Base-by-base conservation (phyloP, 2,113 vertebrate species). In the Scomber japonicus region DNA sequence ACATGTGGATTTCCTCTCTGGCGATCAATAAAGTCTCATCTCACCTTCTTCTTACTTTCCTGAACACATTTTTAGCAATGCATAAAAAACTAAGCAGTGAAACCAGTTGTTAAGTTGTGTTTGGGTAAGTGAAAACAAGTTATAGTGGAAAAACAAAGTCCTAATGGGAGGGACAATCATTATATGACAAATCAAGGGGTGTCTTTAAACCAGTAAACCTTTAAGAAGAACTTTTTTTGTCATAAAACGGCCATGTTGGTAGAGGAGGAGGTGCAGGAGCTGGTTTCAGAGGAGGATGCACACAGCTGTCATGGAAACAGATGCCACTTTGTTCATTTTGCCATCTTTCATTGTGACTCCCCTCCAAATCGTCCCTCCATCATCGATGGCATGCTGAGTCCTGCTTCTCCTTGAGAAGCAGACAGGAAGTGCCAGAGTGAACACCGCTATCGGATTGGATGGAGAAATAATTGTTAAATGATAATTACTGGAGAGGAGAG, bases 241-340 rank as follows among this genome's bases (percentile, higher is more conserved):
- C 40, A 56, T 30, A 55, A 69, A 50, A 55, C 14, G 4, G 19
- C 12, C 16, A 35, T 11, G 56, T 17, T 49, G 59, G 50, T 13
- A n/a, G 30, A 5, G 15, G 21, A 55, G 81, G 49, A 57, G 75
- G 24, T 35, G 74, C 61, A 62, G 46, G 69, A 66, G 49, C 49
- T 44, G 44, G 44, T 63, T 64, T 76, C 30, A n/a, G 51, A 80
- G 54, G 0, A 21, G 76, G 71, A 64, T 40, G 61, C 51, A 60
- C 66, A 75, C 79, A 69, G 83, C 80, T 78, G 87, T 78, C 78
- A 86, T 83, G 83, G 83, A 84, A 86, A 89, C 83, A 79, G 87
- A 72, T 66, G 55, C 49, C 62, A 60, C 76, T 76, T 78, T 78
- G 71, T 62, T 66, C 70, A 49, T 27, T 17, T 16, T 15, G 9